Evolutionary conservation across 2,888 invertebrate species (phyloP).

Genomic region (Amphipoea lucens): DNA sequence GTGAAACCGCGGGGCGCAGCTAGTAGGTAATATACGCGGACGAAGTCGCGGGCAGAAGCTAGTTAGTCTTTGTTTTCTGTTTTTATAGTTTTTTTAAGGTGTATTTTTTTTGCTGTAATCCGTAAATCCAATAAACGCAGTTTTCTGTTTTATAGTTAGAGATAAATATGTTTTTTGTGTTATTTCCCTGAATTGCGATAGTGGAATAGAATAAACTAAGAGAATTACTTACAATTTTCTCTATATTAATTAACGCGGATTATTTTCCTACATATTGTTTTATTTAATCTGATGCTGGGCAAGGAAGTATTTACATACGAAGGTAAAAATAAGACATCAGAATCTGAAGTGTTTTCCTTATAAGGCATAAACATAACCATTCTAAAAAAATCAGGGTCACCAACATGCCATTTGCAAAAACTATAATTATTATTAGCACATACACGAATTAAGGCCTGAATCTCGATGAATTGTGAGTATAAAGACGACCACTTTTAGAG

Average conservation of each 20-base stretch:
- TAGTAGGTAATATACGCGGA: no score
- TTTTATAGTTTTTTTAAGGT: no score
- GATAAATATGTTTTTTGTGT: background rate
- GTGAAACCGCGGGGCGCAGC: no score
- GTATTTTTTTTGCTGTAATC: no score
- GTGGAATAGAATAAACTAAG: background rate
- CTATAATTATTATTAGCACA: conserved; percentile 35
- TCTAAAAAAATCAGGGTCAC: conserved; percentile 36
- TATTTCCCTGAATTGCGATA: background rate
- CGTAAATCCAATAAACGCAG: no score
- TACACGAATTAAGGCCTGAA: conserved; percentile 8
- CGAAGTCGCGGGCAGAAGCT: no score
- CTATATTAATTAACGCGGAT: background rate
- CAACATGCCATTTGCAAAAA: conserved; percentile 38
- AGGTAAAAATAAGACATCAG: conserved; percentile 27
- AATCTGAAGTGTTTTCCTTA: conserved; percentile 22
- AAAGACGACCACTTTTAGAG: conserved; percentile 23
- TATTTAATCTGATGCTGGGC: conserved; percentile 10
- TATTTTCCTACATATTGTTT: background rate
- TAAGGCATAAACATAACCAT: conserved; percentile 12
- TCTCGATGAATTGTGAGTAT: conserved; percentile 56
- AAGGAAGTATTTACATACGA: background rate
- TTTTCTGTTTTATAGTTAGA: no score
- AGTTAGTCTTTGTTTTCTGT: no score
- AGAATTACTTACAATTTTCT: background rate